Evolutionary conservation across 1,140 invertebrate genomes (phyloP).

Genomic region (Drosophila melanica): DNA sequence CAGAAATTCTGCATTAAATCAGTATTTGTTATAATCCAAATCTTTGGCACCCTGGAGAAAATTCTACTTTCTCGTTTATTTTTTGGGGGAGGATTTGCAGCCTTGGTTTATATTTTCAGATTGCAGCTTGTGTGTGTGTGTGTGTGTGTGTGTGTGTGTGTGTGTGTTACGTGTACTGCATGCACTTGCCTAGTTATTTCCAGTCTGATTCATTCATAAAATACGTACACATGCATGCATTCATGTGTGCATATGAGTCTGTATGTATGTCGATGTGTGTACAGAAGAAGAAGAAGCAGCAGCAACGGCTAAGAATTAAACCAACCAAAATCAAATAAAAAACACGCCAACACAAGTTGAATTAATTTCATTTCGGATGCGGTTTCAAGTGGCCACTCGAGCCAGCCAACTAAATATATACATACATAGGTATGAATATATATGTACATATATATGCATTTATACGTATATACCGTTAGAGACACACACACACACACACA

Average conservation of each 20-base stretch:
- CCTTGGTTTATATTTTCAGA: too few relatives aligned
- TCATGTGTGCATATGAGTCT: background rate
- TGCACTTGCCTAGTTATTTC: slow-evolving; percentile 57
- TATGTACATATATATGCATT: background rate
- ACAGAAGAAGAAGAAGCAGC: background rate
- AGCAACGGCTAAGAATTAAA: slow-evolving; percentile 35
- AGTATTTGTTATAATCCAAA: too few relatives aligned
- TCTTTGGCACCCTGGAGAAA: too few relatives aligned
- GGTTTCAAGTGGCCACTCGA: slow-evolving; percentile 48
- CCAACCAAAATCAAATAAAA: slow-evolving; percentile 20
- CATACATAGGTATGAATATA: slow-evolving; percentile 1
- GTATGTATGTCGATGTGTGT: background rate
- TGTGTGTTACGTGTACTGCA: slow-evolving; percentile 26
- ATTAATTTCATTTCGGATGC: slow-evolving; percentile 44
- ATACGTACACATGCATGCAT: slow-evolving; percentile 14
- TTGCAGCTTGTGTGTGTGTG: too few relatives aligned
- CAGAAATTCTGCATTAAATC: too few relatives aligned
- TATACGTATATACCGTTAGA: slow-evolving; percentile 3
- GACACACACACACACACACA: slow-evolving; percentile 8
- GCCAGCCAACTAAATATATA: slow-evolving; percentile 21
- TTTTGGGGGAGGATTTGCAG: too few relatives aligned
- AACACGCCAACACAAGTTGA: slow-evolving; percentile 36
- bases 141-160: background rate
- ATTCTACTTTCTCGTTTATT: too few relatives aligned
- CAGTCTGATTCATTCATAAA: slow-evolving; percentile 83